Conservation (phyloP, 2,888 invertebrate species). For the Cephalotes varians region DNA sequence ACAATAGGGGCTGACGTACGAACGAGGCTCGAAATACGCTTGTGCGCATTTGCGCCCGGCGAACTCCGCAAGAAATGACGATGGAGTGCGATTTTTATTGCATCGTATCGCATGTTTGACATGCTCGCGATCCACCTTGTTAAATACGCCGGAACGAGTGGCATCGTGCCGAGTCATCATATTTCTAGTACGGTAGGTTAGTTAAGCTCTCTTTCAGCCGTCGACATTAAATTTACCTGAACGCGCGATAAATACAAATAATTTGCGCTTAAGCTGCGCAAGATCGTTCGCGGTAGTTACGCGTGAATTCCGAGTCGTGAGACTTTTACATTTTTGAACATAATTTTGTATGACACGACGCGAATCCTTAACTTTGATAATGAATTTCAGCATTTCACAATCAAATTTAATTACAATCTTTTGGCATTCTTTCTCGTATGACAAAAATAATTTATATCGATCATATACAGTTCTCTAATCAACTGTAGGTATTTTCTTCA, state of each 20-base stretch:
- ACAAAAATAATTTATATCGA: background rate
- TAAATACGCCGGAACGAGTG: slow-evolving; percentile 76
- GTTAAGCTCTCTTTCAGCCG: slow-evolving; percentile 77
- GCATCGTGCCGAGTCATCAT: slow-evolving; percentile 70
- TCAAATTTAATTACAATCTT: background rate
- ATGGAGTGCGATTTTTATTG: slow-evolving; percentile 70
- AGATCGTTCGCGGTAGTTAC: slow-evolving; percentile 61
- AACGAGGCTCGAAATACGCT: slow-evolving; percentile 26
- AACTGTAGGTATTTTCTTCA: background rate
- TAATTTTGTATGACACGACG: background rate
- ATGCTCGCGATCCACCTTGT: slow-evolving; percentile 70
- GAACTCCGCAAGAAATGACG: slow-evolving; percentile 24
- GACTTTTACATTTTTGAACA: background rate
- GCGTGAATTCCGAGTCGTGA: slow-evolving; percentile 45
- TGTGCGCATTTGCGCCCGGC: slow-evolving; percentile 3
- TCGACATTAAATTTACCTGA: slow-evolving; percentile 63
- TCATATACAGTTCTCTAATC: background rate
- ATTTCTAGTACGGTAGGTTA: slow-evolving; percentile 80
- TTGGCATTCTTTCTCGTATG: background rate
- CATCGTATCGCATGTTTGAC: slow-evolving; percentile 62
- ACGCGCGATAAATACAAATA: slow-evolving; percentile 75
- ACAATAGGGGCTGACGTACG: slow-evolving; percentile 50
- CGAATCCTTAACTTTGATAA: background rate
- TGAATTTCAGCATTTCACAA: background rate
- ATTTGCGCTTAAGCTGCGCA: slow-evolving; percentile 70